Percentiles rank a stretch among this genome's conserved stretches.
phyloP scores from a whole-genome alignment of 2,113 vertebrate genomes.

The Urocitellus parryii region DNA sequence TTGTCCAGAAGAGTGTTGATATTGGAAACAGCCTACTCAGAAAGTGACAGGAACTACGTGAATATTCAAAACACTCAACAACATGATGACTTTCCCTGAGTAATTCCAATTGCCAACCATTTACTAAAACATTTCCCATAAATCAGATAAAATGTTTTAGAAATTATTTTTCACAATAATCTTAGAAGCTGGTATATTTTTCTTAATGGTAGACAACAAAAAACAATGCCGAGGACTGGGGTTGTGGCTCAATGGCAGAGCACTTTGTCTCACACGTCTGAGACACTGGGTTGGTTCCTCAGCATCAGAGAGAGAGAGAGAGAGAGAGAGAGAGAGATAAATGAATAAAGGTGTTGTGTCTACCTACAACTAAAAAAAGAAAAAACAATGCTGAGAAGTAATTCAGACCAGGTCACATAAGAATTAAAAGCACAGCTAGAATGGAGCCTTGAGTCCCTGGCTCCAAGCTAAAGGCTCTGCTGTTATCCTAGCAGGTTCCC shows the following conservation, averaged over 20 bases:
- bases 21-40: slow-evolving; percentile 95
- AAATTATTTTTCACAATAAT: not conserved
- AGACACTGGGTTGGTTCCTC: too few relatives aligned
- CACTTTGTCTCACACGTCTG: too few relatives aligned
- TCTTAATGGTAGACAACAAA: not conserved
- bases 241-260: too few relatives aligned
- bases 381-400: not conserved
- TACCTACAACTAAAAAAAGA: too few relatives aligned
- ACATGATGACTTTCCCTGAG: not conserved
- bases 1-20: slow-evolving; percentile 98
- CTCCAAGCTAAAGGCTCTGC: not conserved
- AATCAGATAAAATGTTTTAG: not conserved
- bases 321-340: too few relatives aligned
- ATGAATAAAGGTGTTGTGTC: too few relatives aligned
- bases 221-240: not conserved
- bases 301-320: too few relatives aligned
- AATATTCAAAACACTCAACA: not conserved
- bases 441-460: not conserved
- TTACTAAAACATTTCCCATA: not conserved
- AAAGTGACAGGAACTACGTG: not conserved
- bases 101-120: not conserved
- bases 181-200: not conserved
- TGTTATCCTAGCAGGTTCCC: rapidly evolving
- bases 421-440: not conserved
- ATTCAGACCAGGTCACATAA: too few relatives aligned